phyloP scores from a whole-genome alignment of 2,797 vertebrate species.

The Hipposideros larvatus region DNA sequence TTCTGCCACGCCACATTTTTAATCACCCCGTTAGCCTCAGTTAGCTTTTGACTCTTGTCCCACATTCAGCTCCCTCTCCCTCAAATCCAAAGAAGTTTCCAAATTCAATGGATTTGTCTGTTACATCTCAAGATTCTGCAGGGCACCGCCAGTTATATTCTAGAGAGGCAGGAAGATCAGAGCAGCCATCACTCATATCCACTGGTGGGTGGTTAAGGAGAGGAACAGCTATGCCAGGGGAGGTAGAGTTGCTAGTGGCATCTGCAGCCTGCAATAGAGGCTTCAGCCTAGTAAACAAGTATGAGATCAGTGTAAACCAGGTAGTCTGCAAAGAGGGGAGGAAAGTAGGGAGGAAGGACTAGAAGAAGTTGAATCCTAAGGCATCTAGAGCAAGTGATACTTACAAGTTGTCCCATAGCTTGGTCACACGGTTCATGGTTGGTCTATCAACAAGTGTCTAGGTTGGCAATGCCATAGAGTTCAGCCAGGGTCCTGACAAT shows the following conservation, averaged over 20 bases:
- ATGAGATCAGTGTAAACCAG: neutral
- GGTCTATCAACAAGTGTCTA: neutral
- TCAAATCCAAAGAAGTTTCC: neutral
- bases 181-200: neutral
- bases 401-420: neutral
- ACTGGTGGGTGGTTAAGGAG: neutral
- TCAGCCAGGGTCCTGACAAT: neutral
- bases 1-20: neutral
- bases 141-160: neutral
- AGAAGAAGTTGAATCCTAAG: neutral
- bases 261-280: neutral
- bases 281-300: neutral
- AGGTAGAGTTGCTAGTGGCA: neutral
- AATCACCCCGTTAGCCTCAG: neutral
- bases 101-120: neutral
- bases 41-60: neutral
- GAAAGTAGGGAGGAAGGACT: neutral
- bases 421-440: neutral
- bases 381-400: conserved; percentile 26
- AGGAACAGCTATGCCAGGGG: neutral
- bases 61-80: neutral
- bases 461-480: neutral
- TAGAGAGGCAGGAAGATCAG: neutral
- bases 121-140: neutral
- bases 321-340: neutral